Conservation (phyloP, 2,888 invertebrate genomes). For the Nomada hirtipes region DNA sequence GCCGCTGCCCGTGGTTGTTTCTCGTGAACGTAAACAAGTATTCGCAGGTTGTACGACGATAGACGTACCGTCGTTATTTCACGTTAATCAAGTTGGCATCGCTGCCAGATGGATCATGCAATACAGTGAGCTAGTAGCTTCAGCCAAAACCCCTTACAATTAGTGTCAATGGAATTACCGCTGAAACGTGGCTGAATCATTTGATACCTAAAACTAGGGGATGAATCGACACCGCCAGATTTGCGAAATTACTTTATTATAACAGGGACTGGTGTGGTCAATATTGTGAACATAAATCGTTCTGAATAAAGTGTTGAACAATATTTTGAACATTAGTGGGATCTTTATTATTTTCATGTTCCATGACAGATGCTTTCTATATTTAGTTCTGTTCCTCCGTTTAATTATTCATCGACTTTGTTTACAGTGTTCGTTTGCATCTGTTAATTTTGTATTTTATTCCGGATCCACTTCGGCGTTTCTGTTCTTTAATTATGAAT, state of each 20-base stretch:
- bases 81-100: slow-evolving; percentile 64
- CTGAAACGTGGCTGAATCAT: slow-evolving; percentile 31
- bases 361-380: no score
- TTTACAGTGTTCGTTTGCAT: no score
- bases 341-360: no score
- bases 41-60: slow-evolving; percentile 36
- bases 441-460: no score
- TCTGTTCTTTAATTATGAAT: no score
- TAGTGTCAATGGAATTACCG: slow-evolving; percentile 55
- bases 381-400: no score
- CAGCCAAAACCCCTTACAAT: slow-evolving; percentile 53
- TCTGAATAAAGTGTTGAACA: no score
- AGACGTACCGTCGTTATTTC: slow-evolving; percentile 38
- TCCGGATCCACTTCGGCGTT: no score
- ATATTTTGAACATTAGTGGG: no score
- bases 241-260: background rate
- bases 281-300: no score
- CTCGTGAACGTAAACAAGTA: slow-evolving; percentile 32
- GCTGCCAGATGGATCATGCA: slow-evolving; percentile 44
- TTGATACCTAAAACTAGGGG: slow-evolving; percentile 2
- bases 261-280: no score
- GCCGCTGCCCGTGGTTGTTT: slow-evolving; percentile 3
- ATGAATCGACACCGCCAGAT: background rate
- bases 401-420: no score
- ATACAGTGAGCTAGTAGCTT: slow-evolving; percentile 31